Base-by-base conservation (phyloP, 2,113 vertebrate genomes). In the Misgurnus anguillicaudatus region DNA sequence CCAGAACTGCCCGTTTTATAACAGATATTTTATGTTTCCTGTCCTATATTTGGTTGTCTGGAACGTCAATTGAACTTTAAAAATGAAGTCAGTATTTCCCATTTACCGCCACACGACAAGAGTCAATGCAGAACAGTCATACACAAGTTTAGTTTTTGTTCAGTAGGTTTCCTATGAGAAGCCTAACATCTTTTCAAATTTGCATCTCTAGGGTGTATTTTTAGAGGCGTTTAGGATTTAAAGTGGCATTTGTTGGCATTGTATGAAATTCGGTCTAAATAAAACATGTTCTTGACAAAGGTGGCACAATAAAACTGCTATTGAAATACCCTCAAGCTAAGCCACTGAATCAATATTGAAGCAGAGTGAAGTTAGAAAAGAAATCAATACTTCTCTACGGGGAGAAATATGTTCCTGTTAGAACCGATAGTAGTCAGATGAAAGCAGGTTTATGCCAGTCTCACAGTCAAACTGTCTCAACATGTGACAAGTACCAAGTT, bases 331-430 rank as follows among this genome's bases (percentile, higher is more conserved):
- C 68, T 78, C 21, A 53, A 64, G 80, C 75, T 57, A 82, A 55
- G 61, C 61, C 67, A 82, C 38, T 70, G 66, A 82, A 67, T 77
- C 66, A 76, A 76, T 81, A 81, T 76, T 63, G 67, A 71, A 70
- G 65, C 48, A 74, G 51, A 74, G 41, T 2, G 21, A 82, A 64
- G 65, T 71, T 19, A 31, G 55, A 65, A 71, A 63, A 81, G 72
- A 19, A 82, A 82, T 82, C 80, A 21, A 77, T 82, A 72, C 41
- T 63, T 68, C 80, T 69, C 47, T 51, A 63, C 24, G 10, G 60
- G 48, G 53, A 71, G 21, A 65, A 66, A 77, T 71, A 14, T 24
- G 66, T 82, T 76, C 39, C 45, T 78, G 19, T 41, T 9, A 17
- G 78, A 47, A 51, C 24, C 9, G 9, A 58, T n/a, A 72, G 53